Evolutionary conservation across 2,888 invertebrate genomes (phyloP).

Genomic region (Alcis repandata): DNA sequence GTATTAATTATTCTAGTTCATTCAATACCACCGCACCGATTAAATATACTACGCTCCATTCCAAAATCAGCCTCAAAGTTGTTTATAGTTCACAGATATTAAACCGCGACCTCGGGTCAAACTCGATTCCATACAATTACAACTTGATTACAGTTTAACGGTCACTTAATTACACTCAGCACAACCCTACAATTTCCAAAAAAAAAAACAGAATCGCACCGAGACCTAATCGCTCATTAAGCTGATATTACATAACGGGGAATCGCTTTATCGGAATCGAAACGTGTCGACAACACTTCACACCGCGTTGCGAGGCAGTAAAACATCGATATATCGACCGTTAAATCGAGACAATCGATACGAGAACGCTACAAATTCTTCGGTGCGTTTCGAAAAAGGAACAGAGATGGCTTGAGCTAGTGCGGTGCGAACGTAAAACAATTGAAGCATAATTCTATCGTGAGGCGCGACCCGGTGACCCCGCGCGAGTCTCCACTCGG

Average conservation of each 20-base stretch:
- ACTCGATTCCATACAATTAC: conserved; percentile 70
- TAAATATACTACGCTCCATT: conserved; percentile 5
- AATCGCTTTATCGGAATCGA: conserved; percentile 54
- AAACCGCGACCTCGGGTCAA: conserved; percentile 68
- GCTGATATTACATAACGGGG: conserved; percentile 47
- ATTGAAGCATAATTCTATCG: conserved; percentile 80
- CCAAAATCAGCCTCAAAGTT: conserved; percentile 46
- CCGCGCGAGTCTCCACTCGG: conserved; percentile 53
- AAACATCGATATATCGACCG: conserved; percentile 63
- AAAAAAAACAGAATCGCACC: conserved; percentile 30
- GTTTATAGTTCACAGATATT: conserved; percentile 66
- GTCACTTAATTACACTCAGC: conserved; percentile 68
- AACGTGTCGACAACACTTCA: conserved; percentile 72
- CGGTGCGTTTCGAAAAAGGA: conserved; percentile 61
- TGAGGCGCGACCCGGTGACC: conserved; percentile 55
- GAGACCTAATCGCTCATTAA: conserved; percentile 37
- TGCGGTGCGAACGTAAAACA: conserved; percentile 71
- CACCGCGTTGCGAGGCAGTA: conserved; percentile 68
- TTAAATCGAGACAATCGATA: conserved; percentile 62
- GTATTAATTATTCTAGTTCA: conserved; percentile 1
- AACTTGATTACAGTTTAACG: conserved; percentile 74
- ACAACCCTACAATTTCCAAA: conserved; percentile 50
- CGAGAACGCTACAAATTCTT: conserved; percentile 53
- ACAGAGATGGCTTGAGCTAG: conserved; percentile 44
- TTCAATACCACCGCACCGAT: neutral